Conservation (phyloP, 2,113 vertebrate genomes). For the Poeciliopsis occidentalis region DNA sequence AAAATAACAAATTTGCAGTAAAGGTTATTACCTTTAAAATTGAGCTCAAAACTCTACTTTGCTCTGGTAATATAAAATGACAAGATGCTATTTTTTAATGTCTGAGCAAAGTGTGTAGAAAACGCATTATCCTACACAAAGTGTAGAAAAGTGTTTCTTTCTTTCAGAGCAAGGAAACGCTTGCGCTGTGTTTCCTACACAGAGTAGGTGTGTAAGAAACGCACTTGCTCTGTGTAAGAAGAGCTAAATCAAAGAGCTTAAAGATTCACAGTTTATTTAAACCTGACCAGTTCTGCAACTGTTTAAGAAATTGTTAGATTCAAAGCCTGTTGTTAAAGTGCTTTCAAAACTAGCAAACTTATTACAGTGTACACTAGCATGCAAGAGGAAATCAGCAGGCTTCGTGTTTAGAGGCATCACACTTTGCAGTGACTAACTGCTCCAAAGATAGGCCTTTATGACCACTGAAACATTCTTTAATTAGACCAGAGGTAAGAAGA, state of each 20-base stretch:
- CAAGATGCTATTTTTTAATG: background rate
- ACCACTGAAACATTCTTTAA: background rate
- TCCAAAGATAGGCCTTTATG: background rate
- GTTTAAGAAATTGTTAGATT: too few species aligned
- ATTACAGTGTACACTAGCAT: background rate
- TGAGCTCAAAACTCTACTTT: too few species aligned
- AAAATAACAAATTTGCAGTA: too few species aligned
- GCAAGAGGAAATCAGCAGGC: slow-evolving; percentile 24
- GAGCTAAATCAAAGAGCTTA: background rate
- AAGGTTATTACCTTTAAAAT: too few species aligned
- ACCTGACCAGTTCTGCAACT: background rate
- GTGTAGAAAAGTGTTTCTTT: too few species aligned
- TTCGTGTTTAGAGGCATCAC: background rate
- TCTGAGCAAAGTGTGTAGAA: background rate
- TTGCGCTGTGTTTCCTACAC: too few species aligned
- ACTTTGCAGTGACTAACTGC: background rate
- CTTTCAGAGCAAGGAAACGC: too few species aligned
- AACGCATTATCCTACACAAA: too few species aligned
- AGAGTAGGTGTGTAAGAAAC: too few species aligned
- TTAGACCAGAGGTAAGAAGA: background rate
- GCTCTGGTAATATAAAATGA: background rate
- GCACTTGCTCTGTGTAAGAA: too few species aligned
- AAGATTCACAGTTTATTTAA: background rate
- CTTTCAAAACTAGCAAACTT: background rate
- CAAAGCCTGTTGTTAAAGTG: too few species aligned